Base-by-base conservation (phyloP, 2,888 invertebrate species). In the Eretmocerus hayati region DNA sequence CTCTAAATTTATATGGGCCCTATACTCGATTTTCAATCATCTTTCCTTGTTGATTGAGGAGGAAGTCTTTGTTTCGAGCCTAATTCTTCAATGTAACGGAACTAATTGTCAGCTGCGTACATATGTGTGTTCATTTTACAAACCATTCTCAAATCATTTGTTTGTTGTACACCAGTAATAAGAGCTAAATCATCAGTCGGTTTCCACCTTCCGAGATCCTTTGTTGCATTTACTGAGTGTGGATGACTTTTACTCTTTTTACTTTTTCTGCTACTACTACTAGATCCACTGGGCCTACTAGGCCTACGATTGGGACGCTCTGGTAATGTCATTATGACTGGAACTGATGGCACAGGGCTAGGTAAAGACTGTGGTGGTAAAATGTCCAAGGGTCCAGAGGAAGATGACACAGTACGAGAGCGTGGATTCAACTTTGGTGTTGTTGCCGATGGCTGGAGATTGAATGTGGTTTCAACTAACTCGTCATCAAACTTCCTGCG, bases 401-500 rank as follows among this genome's bases (percentile, higher is more conserved):
- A 62, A 39, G 56, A 48, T 5, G 66, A 63, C 22, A 67, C 61
- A 2, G 68, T 66, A 3, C 69, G 58, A 3, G 71, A 67, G 21
- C 69, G 60, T 15, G 69, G 63, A 50, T 59, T 60, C 2, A 69
- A 64, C 48, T 71, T 71, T 21, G 65, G 57, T 39, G 63, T 62
- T 13, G 69, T 58, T 1, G 69, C 58, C 3, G 70, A 62, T 19
- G 70, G 69, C 54, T 71, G 71, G 8, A 71, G 61, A 45, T 71
- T 71, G 45, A 71, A 71, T 3, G 71, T 71, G 8, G 71, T 71
- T 60, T 96, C 95, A 0, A 96, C 95, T 49, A 96, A 75, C 73
- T 97, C 96, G 78, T 96, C 96, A 67, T 96, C 96, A 73, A 96
- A 96, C 60, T 94, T 87, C 62, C 90, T 86, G 0, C 96, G 80